Evolutionary conservation across 2,113 vertebrate species (phyloP).

Genomic region (Turdus rufiventris): DNA sequence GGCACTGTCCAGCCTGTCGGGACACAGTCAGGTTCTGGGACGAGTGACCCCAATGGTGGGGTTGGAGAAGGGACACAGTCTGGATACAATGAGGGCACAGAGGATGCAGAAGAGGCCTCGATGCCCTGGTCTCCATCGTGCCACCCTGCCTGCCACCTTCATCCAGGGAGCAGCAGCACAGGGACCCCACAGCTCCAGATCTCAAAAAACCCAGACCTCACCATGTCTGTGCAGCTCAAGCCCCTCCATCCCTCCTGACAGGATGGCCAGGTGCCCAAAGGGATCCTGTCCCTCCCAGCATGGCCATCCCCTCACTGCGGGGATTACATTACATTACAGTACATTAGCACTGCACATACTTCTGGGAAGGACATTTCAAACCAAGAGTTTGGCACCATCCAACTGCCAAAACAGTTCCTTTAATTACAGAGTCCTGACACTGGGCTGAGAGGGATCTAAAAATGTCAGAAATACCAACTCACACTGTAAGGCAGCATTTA

Average conservation of each 20-base stretch:
- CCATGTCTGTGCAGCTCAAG: neutral
- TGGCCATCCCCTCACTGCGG: rapidly evolving
- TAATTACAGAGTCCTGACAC: neutral
- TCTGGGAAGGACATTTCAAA: neutral
- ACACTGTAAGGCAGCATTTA: neutral
- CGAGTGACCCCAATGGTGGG: rapidly evolving
- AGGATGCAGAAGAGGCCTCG: neutral
- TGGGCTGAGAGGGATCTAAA: neutral
- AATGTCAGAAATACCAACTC: neutral
- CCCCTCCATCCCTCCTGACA: neutral
- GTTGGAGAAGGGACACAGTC: neutral
- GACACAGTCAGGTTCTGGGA: rapidly evolving
- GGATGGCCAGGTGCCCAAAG: neutral
- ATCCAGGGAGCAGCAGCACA: neutral
- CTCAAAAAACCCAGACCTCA: neutral
- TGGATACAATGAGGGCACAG: rapidly evolving
- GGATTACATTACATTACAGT: neutral
- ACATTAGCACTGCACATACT: rapidly evolving
- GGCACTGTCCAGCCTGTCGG: neutral
- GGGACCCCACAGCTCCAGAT: neutral
- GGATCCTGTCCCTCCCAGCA: neutral
- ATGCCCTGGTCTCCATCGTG: rapidly evolving
- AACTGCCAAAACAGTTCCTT: neutral
- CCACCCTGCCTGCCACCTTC: neutral
- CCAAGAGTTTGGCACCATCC: neutral